A percentile compares a stretch with the other conserved stretches of the same genome.
phyloP scores from a whole-genome alignment of 2,113 vertebrate genomes.

The Boleophthalmus pectinirostris region DNA sequence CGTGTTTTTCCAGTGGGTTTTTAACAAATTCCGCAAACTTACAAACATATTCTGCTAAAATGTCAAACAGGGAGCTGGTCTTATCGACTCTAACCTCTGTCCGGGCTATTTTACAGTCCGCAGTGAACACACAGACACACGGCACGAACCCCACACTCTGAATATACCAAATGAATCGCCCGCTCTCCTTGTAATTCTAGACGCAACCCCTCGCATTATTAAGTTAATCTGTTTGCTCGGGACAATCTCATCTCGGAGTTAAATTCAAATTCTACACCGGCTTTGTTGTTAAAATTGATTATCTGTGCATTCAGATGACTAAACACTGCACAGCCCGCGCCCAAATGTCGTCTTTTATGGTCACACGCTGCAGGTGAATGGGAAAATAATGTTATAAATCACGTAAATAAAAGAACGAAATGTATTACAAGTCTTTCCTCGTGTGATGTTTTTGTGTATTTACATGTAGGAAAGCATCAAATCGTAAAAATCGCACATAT shows the following conservation, averaged over 20 bases:
- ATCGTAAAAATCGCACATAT: too few relatives aligned
- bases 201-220: conserved; percentile 2
- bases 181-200: neutral
- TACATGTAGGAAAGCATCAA: too few relatives aligned
- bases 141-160: neutral
- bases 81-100: neutral
- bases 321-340: conserved; percentile 3
- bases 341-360: conserved; percentile 53
- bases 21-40: too few relatives aligned
- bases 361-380: too few relatives aligned
- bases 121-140: neutral
- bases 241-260: conserved; percentile 11
- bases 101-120: neutral
- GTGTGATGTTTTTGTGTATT: too few relatives aligned
- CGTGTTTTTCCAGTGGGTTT: too few relatives aligned
- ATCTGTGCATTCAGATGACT: conserved; percentile 3
- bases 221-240: conserved; percentile 8
- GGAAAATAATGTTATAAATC: too few relatives aligned
- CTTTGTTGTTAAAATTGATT: conserved; percentile 9
- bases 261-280: neutral
- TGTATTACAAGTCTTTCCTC: too few relatives aligned
- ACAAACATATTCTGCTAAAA: neutral
- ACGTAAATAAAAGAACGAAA: too few relatives aligned
- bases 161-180: neutral
- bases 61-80: neutral